These are phyloP conservation scores for Venustaconcha ellipsiformis DNA, from an alignment of 1,140 invertebrate species.

Conservation along the genomic window DNA sequence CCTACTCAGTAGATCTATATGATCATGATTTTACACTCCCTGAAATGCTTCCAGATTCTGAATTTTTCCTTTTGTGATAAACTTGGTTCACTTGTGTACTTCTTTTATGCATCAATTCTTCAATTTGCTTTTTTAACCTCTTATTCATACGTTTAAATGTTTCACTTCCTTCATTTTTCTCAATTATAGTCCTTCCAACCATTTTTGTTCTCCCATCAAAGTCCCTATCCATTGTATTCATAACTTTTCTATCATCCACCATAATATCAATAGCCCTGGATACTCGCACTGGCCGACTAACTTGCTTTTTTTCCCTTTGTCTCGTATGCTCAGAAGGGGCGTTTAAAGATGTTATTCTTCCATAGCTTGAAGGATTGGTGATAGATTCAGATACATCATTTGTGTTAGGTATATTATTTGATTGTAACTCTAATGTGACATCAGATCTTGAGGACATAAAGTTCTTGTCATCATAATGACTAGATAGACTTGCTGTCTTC, in stretches of 20 bases:
- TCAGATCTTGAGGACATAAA: too few species aligned
- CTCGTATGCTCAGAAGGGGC: neutral
- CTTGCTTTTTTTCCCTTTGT: slow-evolving; percentile 8
- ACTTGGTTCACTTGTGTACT: too few species aligned
- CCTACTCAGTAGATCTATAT: too few species aligned
- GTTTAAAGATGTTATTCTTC: slow-evolving; percentile 16
- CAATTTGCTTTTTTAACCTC: slow-evolving; percentile 12
- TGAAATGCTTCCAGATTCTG: too few species aligned
- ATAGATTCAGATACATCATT: too few species aligned
- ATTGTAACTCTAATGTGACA: too few species aligned
- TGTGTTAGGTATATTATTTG: too few species aligned
- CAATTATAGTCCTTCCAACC: slow-evolving; percentile 24
- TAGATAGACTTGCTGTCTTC: too few species aligned
- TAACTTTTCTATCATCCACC: slow-evolving; percentile 19
- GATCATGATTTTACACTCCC: too few species aligned
- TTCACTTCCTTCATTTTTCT: slow-evolving; percentile 28
- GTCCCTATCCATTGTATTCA: slow-evolving; percentile 26
- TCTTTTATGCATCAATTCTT: too few species aligned
- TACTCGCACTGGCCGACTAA: slow-evolving; percentile 8
- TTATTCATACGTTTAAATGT: slow-evolving; percentile 23
- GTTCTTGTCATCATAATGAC: too few species aligned
- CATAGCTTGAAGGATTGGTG: slow-evolving; percentile 19
- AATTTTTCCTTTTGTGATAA: too few species aligned
- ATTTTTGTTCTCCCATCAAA: slow-evolving; percentile 24
- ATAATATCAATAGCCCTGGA: slow-evolving; percentile 24